Evolutionary conservation across 1,140 invertebrate species (phyloP), one percentile per base, ranked within the genome.

Genomic region (Cherax destructor): DNA sequence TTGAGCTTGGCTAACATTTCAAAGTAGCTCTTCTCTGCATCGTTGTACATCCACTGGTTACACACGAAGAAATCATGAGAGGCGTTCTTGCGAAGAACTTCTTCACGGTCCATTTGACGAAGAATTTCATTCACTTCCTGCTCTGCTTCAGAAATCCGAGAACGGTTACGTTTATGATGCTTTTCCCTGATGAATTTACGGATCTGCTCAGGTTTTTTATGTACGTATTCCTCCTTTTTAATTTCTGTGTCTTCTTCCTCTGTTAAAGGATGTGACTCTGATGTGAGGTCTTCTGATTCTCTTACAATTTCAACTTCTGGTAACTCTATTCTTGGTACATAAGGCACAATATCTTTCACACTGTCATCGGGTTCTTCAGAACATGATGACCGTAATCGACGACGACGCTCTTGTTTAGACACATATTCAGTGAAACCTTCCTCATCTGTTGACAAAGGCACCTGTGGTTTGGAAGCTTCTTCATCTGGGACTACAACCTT

Each of bases 1-100:
- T 86, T 91, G 83, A 77, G 49, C 77, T 86, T 41, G 61, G 91
- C 90, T 72, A 93, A 21, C 61, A 86, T 78, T 93, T 94, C 93
- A 65, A 94, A 91, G 92, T 93, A 94, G 83, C 86, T 79, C 81
- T 83, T 91, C 92, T 94, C 94, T 41, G 93, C 93, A 90, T 94
- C 94, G 74, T 93, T 80, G 89, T 93, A 93, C 52, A 88, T 81
- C 92, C 94, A 94, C 85, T 94, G 93, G 77, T 94, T 93, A n/a
- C 79, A 59, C 93, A 93, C 93, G 88, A 94, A 94, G 47, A 79
- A 69, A 77, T 92, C 92, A 72, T 41, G 24, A 13, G 65, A 16
- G 24, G 92, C 86, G 16, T 86, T 69, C 49, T 86, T 84, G 69
- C 24, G 79, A 56, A 89, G 16, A 50, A 86, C 93, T 76, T 91